These are phyloP conservation scores for Acronicta leporina DNA, from an alignment of 2,888 invertebrate species.

Conservation along the genomic window DNA sequence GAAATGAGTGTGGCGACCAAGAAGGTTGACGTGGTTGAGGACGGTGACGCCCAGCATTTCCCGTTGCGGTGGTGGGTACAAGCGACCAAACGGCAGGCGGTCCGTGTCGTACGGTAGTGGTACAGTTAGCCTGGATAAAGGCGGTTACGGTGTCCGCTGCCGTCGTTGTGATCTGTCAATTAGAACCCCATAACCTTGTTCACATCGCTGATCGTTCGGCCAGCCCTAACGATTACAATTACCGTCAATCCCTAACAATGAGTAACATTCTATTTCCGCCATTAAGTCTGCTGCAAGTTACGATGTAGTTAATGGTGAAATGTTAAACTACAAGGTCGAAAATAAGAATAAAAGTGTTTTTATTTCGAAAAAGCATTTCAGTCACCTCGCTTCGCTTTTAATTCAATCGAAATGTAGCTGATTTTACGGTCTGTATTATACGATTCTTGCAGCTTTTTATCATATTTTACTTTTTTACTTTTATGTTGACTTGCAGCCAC, in stretches of 20 bases:
- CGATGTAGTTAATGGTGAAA: constrained; percentile 36
- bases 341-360: constrained; percentile 61
- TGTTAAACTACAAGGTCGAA: constrained; percentile 57
- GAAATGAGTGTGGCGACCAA: constrained; percentile 73
- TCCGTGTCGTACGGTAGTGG: constrained; percentile 78
- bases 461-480: constrained; percentile 43
- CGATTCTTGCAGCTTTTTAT: constrained; percentile 66
- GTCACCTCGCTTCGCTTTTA: constrained; percentile 60
- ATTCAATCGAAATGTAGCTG: constrained; percentile 69
- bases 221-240: constrained; percentile 68
- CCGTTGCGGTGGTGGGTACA: constrained; percentile 75
- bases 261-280: constrained; percentile 49
- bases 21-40: constrained; percentile 58
- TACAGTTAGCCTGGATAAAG: constrained; percentile 82
- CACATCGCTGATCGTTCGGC: constrained; percentile 69
- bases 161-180: constrained; percentile 80
- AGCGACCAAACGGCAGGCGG: constrained; percentile 63
- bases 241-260: constrained; percentile 47
- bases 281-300: constrained; percentile 37
- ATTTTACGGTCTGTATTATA: constrained; percentile 72
- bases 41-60: constrained; percentile 70
- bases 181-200: constrained; percentile 80
- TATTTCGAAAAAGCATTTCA: constrained; percentile 54
- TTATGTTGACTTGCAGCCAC: constrained; percentile 5
- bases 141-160: constrained; percentile 76